A percentile compares a stretch with the other conserved stretches of the same genome.
Conservation (phyloP, 2,113 vertebrate species). For the Irena cyanogastra region DNA sequence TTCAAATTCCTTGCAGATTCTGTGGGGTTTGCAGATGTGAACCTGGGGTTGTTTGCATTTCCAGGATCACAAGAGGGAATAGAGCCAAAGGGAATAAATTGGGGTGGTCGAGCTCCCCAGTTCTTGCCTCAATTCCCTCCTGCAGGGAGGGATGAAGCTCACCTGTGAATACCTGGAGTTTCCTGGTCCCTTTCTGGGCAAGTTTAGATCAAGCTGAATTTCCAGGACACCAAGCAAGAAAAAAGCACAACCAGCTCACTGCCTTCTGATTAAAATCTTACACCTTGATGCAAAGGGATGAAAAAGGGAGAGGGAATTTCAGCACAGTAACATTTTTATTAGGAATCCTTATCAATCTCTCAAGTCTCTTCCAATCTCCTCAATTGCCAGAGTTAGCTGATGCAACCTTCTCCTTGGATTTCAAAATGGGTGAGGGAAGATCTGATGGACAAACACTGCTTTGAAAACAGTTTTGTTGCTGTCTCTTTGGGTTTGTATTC, state of each 20-base stretch:
- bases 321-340: not conserved
- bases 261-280: not conserved
- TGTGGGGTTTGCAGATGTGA: not conserved
- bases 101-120: not conserved
- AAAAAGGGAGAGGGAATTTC: not conserved
- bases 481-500: slow-evolving; percentile 26
- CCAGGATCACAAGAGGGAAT: not conserved
- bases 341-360: not conserved
- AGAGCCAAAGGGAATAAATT: not conserved
- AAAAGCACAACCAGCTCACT: not conserved
- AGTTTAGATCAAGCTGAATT: not conserved
- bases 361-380: not conserved
- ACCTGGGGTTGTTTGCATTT: not conserved
- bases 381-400: not conserved
- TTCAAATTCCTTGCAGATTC: not conserved
- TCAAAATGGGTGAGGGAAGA: not conserved
- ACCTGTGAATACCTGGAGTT: not conserved
- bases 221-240: not conserved
- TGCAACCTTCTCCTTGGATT: not conserved
- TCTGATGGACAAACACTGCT: not conserved
- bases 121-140: not conserved
- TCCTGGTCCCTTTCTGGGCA: not conserved
- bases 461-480: not conserved
- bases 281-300: not conserved
- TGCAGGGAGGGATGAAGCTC: not conserved